A percentile compares a stretch with the other conserved stretches of the same genome.
Evolutionary conservation across 23 tunicate species (phyloP).

Genomic region (Diplosoma virens): DNA sequence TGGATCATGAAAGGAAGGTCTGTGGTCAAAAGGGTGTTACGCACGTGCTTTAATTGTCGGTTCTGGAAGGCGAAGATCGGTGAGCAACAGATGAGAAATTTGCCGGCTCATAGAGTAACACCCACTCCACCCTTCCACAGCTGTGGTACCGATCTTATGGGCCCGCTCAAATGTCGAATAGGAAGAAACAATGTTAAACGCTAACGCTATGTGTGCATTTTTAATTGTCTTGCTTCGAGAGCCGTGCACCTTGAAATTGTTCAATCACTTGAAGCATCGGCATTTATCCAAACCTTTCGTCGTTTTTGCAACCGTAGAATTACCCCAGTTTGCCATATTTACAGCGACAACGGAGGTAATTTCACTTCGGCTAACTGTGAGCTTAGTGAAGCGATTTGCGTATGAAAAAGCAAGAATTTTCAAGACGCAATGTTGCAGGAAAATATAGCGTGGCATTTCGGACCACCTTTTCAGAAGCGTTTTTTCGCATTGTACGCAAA

Average conservation of each 20-base stretch:
- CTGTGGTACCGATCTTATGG: slow-evolving; percentile 23
- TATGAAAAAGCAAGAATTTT: slow-evolving; percentile 14
- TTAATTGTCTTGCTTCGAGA: slow-evolving; percentile 43
- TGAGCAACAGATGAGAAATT: slow-evolving; percentile 34
- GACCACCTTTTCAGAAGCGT: too few species aligned
- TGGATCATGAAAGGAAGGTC: slow-evolving; percentile 36
- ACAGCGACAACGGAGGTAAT: slow-evolving; percentile 28
- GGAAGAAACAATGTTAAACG: slow-evolving; percentile 36
- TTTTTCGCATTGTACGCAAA: too few species aligned
- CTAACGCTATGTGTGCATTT: slow-evolving; percentile 33
- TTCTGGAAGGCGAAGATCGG: slow-evolving; percentile 36
- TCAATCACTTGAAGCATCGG: slow-evolving; percentile 15
- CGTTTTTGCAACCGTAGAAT: slow-evolving; percentile 33
- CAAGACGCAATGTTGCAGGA: slow-evolving; percentile 8
- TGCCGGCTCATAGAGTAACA: slow-evolving; percentile 29
- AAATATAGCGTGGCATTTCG: slow-evolving; percentile 3
- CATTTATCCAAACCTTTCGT: slow-evolving; percentile 20
- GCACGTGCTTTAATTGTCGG: slow-evolving; percentile 5
- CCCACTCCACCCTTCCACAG: slow-evolving; percentile 7
- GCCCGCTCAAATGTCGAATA: slow-evolving; percentile 14
- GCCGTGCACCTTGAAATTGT: slow-evolving; percentile 45
- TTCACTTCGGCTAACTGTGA: slow-evolving; percentile 32
- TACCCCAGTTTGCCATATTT: neutral
- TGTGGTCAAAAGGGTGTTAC: neutral
- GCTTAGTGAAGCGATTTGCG: slow-evolving; percentile 5